A percentile compares a stretch with the other conserved stretches of the same genome.
phyloP scores from a whole-genome alignment of 2,797 vertebrate genomes.

The Neosilurus hyrtlii region DNA sequence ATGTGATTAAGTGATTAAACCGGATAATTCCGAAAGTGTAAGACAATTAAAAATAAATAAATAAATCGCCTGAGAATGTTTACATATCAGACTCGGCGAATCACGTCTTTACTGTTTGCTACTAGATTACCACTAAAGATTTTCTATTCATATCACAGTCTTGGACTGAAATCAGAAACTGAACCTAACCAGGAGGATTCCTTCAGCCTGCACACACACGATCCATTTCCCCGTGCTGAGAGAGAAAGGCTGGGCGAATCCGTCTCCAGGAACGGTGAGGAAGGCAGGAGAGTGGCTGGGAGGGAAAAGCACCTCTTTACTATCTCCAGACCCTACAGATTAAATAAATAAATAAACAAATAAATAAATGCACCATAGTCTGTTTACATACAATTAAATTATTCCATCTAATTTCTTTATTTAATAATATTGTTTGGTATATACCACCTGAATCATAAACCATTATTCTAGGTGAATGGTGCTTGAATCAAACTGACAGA shows the following conservation, averaged over 20 bases:
- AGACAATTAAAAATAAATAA: neutral
- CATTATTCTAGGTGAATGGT: too few relatives aligned
- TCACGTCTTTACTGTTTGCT: neutral
- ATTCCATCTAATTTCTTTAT: neutral
- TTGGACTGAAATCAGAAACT: neutral
- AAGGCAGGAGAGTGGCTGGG: slow-evolving; percentile 81
- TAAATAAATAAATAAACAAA: neutral
- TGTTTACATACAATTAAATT: neutral
- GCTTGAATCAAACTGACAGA: too few relatives aligned
- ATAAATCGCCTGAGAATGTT: neutral
- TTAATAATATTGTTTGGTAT: neutral
- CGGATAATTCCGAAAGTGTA: neutral
- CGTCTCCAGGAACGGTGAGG: slow-evolving; percentile 83
- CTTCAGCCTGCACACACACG: slow-evolving; percentile 80
- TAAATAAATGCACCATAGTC: neutral
- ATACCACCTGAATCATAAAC: too few relatives aligned
- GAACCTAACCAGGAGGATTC: slow-evolving; percentile 85
- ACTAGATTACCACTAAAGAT: neutral
- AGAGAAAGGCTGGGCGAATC: slow-evolving; percentile 79
- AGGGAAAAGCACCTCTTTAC: slow-evolving; percentile 83
- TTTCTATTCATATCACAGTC: neutral
- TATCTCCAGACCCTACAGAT: slow-evolving; percentile 77
- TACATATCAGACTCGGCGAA: neutral
- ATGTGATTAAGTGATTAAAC: neutral
- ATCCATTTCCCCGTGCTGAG: slow-evolving; percentile 82